These are phyloP conservation scores for Rachycentron canadum DNA, from an alignment of 2,797 vertebrate genomes.

Conservation along the genomic window DNA sequence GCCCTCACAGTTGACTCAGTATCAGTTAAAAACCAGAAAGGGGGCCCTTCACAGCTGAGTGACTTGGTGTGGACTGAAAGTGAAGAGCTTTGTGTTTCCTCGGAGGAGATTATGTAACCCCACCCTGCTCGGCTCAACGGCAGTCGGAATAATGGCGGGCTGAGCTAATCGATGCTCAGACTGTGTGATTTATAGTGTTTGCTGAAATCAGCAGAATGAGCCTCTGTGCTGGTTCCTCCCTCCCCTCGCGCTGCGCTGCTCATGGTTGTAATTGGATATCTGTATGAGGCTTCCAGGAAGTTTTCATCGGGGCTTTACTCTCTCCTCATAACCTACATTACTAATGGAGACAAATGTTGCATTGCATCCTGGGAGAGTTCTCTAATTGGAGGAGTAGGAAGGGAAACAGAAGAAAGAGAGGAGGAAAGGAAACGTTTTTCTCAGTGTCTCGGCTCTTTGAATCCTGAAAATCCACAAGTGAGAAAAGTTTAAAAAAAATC, in stretches of 20 bases:
- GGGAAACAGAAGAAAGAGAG: slow-evolving; percentile 49
- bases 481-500: slow-evolving; percentile 15
- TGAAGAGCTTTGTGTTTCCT: slow-evolving; percentile 24
- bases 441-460: slow-evolving; percentile 7
- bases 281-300: slow-evolving; percentile 70
- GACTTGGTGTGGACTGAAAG: neutral
- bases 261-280: slow-evolving; percentile 80
- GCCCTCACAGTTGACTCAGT: no score
- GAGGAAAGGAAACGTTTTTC: slow-evolving; percentile 10
- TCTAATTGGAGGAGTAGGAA: slow-evolving; percentile 79
- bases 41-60: neutral
- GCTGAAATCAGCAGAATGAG: slow-evolving; percentile 71
- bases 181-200: slow-evolving; percentile 73
- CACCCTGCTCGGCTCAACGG: slow-evolving; percentile 24
- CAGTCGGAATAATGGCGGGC: slow-evolving; percentile 39
- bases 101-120: slow-evolving; percentile 43
- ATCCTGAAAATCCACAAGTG: slow-evolving; percentile 42
- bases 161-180: slow-evolving; percentile 66
- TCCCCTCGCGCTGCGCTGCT: slow-evolving; percentile 44
- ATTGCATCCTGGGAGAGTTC: slow-evolving; percentile 82
- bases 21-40: no score
- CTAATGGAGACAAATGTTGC: slow-evolving; percentile 88
- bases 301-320: slow-evolving; percentile 73
- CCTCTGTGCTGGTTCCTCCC: slow-evolving; percentile 28
- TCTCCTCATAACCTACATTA: slow-evolving; percentile 82